Percentiles rank a stretch among this genome's conserved stretches.
Evolutionary conservation across 2,113 vertebrate species (phyloP).

Genomic region (Dinomys branickii): DNA sequence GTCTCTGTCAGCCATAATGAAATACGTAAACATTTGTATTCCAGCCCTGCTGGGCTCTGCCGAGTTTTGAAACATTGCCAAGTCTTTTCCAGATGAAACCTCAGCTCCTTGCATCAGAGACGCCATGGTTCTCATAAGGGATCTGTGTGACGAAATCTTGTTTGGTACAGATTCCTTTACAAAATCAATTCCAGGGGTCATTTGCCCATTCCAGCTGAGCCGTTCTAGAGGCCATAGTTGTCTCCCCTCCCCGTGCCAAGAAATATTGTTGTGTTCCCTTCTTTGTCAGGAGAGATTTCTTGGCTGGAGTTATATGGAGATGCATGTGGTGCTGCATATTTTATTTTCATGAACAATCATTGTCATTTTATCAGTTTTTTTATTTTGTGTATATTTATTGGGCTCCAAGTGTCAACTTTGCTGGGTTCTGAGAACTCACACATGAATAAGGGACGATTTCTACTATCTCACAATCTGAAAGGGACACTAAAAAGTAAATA

Average conservation of each 20-base stretch:
- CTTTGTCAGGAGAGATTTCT: background rate
- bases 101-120: conserved; percentile 59
- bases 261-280: background rate
- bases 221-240: background rate
- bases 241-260: rapidly evolving
- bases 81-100: background rate
- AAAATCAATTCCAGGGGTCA: background rate
- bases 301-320: background rate
- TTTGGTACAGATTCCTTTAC: background rate
- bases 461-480: background rate
- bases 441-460: background rate
- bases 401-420: background rate
- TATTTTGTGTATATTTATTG: background rate
- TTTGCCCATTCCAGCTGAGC: background rate
- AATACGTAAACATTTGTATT: conserved; percentile 48
- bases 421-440: background rate
- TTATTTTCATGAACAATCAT: background rate
- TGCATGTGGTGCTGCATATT: background rate
- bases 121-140: background rate
- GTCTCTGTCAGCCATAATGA: background rate
- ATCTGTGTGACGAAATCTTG: background rate
- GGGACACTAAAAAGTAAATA: background rate
- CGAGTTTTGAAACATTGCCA: conserved; percentile 1
- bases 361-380: background rate
- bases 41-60: background rate